These are phyloP conservation scores for Apodemus agrarius DNA, from an alignment of 2,797 vertebrate genomes.

Conservation along the genomic window DNA sequence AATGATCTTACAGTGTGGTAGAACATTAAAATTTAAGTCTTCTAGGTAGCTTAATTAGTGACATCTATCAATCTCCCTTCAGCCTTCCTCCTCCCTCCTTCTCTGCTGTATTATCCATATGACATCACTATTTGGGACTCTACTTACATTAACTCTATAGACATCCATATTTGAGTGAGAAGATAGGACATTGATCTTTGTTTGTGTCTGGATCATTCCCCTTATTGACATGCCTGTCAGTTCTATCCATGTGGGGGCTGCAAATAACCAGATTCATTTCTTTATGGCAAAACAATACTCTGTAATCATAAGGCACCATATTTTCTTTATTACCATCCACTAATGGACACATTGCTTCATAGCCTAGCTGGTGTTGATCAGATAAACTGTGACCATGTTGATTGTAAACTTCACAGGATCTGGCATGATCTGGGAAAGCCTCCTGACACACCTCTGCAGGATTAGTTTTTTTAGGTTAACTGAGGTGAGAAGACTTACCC, in stretches of 20 bases:
- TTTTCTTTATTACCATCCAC: neutral
- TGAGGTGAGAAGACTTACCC: neutral
- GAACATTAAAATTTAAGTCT: neutral
- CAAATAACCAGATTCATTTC: neutral
- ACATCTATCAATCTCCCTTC: neutral
- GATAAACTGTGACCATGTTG: neutral
- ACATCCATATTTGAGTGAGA: neutral
- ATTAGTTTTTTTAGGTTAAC: neutral
- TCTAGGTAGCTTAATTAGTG: neutral
- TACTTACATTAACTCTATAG: neutral
- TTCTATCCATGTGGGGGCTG: neutral
- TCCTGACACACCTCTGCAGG: neutral
- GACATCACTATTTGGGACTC: neutral
- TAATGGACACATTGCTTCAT: neutral
- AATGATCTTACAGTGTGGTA: neutral
- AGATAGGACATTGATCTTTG: neutral
- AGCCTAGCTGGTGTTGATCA: neutral
- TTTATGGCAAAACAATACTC: neutral
- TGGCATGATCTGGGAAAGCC: neutral
- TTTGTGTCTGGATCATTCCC: neutral
- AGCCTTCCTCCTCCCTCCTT: neutral
- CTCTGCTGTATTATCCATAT: neutral
- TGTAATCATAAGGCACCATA: neutral
- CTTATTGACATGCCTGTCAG: neutral
- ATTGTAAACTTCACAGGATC: neutral